Conservation (phyloP, 2,113 vertebrate genomes). For the Heterocephalus glaber region DNA sequence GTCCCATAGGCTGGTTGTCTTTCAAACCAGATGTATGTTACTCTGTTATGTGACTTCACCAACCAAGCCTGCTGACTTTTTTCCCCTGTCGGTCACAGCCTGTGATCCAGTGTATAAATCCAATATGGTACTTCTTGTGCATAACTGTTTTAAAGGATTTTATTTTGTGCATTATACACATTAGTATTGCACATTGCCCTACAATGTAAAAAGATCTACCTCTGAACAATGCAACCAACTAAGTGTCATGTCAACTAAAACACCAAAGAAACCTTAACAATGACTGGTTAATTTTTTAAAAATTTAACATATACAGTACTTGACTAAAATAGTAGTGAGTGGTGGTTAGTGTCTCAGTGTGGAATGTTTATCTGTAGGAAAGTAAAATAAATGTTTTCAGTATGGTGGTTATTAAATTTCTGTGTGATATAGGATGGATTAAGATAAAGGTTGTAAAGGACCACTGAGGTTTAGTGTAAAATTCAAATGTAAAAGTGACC, state of each 20-base stretch:
- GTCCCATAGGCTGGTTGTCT: neutral
- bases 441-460: neutral
- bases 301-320: neutral
- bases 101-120: slow-evolving; percentile 36
- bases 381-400: neutral
- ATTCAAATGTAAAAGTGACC: neutral
- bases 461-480: neutral
- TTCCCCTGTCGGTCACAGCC: neutral
- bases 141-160: slow-evolving; percentile 75
- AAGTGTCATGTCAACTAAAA: slow-evolving; percentile 64
- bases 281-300: slow-evolving; percentile 64
- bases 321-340: slow-evolving; percentile 15
- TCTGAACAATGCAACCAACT: slow-evolving; percentile 37
- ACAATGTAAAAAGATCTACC: slow-evolving; percentile 49
- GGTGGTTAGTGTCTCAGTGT: neutral
- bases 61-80: neutral
- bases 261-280: slow-evolving; percentile 84
- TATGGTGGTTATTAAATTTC: slow-evolving; percentile 26
- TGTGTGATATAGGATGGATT: neutral
- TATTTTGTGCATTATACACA: slow-evolving; percentile 78
- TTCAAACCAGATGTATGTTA: neutral
- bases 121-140: slow-evolving; percentile 73
- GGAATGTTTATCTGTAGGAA: neutral
- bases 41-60: neutral
- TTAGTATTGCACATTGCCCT: slow-evolving; percentile 45